Evolutionary conservation across 2,113 vertebrate genomes (phyloP).

Genomic region (Apodemus speciosus): DNA sequence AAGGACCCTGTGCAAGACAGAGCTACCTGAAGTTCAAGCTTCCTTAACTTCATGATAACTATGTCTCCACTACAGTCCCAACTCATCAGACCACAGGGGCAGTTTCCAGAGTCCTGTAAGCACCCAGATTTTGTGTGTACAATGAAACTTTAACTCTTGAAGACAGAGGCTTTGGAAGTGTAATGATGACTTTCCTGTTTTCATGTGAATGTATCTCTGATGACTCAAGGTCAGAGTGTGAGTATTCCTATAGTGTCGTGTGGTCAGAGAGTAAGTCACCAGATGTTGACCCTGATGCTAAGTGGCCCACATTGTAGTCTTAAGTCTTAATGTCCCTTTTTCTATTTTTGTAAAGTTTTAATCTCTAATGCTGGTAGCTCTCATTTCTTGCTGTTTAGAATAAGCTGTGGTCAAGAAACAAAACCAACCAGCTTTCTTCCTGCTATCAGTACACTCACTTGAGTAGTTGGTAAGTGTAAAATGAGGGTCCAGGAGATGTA

Average conservation of each 20-base stretch:
- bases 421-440: neutral
- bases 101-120: neutral
- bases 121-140: neutral
- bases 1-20: neutral
- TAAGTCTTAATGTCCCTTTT: neutral
- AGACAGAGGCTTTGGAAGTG: neutral
- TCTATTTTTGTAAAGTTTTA: slow-evolving; percentile 23
- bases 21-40: neutral
- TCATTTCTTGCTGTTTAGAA: slow-evolving; percentile 33
- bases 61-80: neutral
- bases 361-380: neutral
- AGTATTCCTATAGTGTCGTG: neutral
- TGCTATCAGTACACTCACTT: neutral
- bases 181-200: slow-evolving; percentile 9
- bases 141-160: neutral
- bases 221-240: neutral
- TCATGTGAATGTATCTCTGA: neutral
- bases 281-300: neutral
- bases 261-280: neutral
- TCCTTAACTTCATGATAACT: neutral
- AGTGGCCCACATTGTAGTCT: neutral
- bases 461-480: neutral
- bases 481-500: neutral
- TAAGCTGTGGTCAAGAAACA: slow-evolving; percentile 2
- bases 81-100: neutral